Percentiles rank a stretch among this genome's conserved stretches.
These are phyloP conservation scores for Malurus elegans DNA, from an alignment of 2,113 vertebrate genomes.

Conservation along the genomic window DNA sequence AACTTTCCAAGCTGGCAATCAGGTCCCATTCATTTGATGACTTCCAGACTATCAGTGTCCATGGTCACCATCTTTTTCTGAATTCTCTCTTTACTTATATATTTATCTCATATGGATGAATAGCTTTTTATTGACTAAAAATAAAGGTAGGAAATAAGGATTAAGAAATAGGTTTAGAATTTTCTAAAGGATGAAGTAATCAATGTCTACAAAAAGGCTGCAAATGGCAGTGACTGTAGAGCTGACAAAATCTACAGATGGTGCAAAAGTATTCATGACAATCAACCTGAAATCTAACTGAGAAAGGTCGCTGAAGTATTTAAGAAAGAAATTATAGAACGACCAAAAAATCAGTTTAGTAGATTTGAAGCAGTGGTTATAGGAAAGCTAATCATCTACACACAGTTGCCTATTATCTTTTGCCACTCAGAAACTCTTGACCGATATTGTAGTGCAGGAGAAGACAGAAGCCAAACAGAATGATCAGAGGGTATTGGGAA, in stretches of 20 bases:
- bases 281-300: background rate
- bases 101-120: background rate
- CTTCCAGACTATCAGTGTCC: background rate
- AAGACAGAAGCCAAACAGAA: background rate
- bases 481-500: background rate
- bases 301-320: background rate
- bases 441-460: background rate
- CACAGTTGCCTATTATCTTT: background rate
- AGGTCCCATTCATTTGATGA: background rate
- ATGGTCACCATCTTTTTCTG: background rate
- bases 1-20: background rate
- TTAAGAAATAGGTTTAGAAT: background rate
- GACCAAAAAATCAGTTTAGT: background rate
- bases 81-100: background rate
- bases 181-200: background rate
- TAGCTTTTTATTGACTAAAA: background rate
- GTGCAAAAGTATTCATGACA: background rate
- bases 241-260: background rate
- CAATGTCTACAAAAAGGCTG: background rate
- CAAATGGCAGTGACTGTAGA: fast-evolving
- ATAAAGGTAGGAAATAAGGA: background rate
- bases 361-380: fast-evolving
- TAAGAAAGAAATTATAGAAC: background rate
- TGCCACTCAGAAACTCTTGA: background rate
- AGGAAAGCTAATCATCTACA: background rate